These are phyloP conservation scores for Phyllotreta cruciferae DNA, from an alignment of 2,888 invertebrate genomes.

Conservation along the genomic window DNA sequence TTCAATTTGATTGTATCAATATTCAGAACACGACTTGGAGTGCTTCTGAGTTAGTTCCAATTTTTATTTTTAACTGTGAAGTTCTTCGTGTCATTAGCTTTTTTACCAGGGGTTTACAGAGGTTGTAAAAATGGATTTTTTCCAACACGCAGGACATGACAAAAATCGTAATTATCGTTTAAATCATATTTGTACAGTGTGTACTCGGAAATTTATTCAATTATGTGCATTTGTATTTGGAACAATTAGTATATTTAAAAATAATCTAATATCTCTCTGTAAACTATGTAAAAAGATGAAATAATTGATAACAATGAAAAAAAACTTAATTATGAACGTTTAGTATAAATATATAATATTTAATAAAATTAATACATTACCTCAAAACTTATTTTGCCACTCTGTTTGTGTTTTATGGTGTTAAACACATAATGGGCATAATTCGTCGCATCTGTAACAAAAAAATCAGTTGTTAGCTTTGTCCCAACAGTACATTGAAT, in stretches of 20 bases:
- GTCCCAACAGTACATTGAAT: background rate
- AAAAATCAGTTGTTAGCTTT: constrained; percentile 10
- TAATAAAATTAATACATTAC: constrained; percentile 59
- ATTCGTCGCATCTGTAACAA: constrained; percentile 79
- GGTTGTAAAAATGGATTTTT: constrained; percentile 19
- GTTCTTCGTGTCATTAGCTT: constrained; percentile 16
- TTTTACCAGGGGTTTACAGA: constrained; percentile 5
- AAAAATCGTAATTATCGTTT: constrained; percentile 14
- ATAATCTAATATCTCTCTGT: no score
- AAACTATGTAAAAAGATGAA: no score
- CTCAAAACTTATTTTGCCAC: constrained; percentile 88
- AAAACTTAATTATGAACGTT: background rate
- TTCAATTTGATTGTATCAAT: constrained; percentile 21
- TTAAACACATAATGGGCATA: constrained; percentile 94
- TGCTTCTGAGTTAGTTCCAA: constrained; percentile 14
- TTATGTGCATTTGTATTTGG: no score
- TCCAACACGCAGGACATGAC: background rate
- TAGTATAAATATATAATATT: background rate
- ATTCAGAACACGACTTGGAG: constrained; percentile 15
- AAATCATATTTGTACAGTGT: background rate
- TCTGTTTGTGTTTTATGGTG: constrained; percentile 84
- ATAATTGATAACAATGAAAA: no score
- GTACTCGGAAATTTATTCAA: no score
- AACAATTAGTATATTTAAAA: no score
- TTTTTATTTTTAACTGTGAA: constrained; percentile 20